phyloP scores from a whole-genome alignment of 2,888 invertebrate species.

The Bombylius discolor region DNA sequence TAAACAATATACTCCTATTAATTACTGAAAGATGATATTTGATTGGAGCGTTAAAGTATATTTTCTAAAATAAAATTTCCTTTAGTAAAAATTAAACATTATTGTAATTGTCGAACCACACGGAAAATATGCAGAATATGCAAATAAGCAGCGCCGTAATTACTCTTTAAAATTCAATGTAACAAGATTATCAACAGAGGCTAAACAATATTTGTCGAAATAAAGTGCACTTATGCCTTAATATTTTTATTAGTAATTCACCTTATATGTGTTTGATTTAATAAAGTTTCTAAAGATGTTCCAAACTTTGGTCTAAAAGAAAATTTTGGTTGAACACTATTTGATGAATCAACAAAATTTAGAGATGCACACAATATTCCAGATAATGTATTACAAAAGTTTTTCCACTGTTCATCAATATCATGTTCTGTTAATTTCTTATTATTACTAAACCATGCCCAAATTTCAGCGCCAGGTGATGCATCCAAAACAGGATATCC shows the following conservation, averaged over 20 bases:
- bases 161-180: too few species aligned
- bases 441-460: conserved; percentile 71
- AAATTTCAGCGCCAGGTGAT: conserved; percentile 86
- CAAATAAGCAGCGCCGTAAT: too few species aligned
- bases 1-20: too few species aligned
- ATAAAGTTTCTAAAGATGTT: neutral
- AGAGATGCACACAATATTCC: conserved; percentile 93
- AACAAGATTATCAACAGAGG: too few species aligned
- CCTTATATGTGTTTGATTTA: neutral
- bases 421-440: conserved; percentile 31
- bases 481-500: conserved; percentile 84
- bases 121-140: too few species aligned
- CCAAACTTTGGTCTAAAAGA: conserved; percentile 56
- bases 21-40: too few species aligned
- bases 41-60: too few species aligned
- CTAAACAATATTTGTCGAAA: too few species aligned
- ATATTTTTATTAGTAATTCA: neutral
- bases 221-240: too few species aligned
- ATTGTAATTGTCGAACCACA: too few species aligned
- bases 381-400: conserved; percentile 78
- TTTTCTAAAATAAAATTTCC: too few species aligned
- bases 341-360: conserved; percentile 79
- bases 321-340: conserved; percentile 72
- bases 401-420: conserved; percentile 75
- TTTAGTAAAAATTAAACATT: too few species aligned